Conservation (phyloP, 1,140 invertebrate genomes). For the Mya arenaria region DNA sequence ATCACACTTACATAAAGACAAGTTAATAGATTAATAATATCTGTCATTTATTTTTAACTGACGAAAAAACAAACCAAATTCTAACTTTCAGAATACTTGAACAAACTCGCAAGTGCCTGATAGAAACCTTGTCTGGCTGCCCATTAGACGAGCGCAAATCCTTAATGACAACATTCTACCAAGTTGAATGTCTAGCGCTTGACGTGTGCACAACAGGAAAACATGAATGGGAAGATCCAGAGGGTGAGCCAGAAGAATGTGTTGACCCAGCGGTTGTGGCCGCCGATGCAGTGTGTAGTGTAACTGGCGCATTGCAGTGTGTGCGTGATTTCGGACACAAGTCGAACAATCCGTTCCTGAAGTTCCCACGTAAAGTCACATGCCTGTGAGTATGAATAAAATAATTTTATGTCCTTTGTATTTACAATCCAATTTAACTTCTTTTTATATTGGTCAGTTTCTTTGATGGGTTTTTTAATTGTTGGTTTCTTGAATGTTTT, state of each 20-base stretch:
- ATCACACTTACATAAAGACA: no score
- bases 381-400: not conserved
- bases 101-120: not conserved
- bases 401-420: not conserved
- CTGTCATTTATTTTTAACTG: no score
- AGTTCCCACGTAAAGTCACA: not conserved
- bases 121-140: not conserved
- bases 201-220: constrained; percentile 23
- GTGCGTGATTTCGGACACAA: not conserved
- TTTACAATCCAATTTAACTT: no score
- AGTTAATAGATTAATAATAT: no score
- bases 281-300: not conserved
- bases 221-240: not conserved
- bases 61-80: no score
- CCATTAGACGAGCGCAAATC: not conserved
- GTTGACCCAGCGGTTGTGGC: constrained; percentile 1
- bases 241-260: not conserved
- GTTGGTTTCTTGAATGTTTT: no score
- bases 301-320: not conserved
- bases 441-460: no score
- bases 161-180: not conserved
- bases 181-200: constrained; percentile 20
- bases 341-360: constrained; percentile 16
- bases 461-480: no score
- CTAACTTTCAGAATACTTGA: not conserved